A percentile compares a stretch with the other conserved stretches of the same genome.
Conservation (phyloP, 2,113 vertebrate species). For the Monopterus albus region DNA sequence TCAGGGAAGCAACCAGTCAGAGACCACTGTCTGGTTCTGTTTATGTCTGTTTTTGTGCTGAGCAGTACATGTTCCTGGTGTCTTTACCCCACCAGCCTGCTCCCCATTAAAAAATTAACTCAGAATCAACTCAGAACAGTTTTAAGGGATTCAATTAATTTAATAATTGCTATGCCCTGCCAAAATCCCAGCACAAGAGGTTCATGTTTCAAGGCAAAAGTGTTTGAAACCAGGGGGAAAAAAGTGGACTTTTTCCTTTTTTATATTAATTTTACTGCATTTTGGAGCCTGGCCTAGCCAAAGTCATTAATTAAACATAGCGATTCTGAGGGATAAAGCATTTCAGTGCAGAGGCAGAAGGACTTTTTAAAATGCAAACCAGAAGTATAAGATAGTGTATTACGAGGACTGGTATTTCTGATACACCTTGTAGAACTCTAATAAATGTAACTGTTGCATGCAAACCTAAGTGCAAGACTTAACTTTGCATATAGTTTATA, state of each 20-base stretch:
- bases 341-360: slow-evolving; percentile 6
- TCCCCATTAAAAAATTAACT: slow-evolving; percentile 71
- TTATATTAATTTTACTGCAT: slow-evolving; percentile 61
- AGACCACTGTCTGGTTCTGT: slow-evolving; percentile 63
- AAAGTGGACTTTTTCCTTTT: slow-evolving; percentile 47
- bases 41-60: slow-evolving; percentile 64
- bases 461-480: background rate
- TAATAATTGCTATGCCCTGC: slow-evolving; percentile 72
- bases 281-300: slow-evolving; percentile 39
- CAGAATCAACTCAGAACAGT: slow-evolving; percentile 78
- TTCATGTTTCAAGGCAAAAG: slow-evolving; percentile 73
- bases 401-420: slow-evolving; percentile 34
- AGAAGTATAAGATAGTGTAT: slow-evolving; percentile 18
- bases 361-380: slow-evolving; percentile 9
- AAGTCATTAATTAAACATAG: slow-evolving; percentile 68
- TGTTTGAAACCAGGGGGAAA: slow-evolving; percentile 56
- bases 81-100: slow-evolving; percentile 58
- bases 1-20: slow-evolving; percentile 37
- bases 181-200: slow-evolving; percentile 64
- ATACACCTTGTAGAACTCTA: background rate
- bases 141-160: slow-evolving; percentile 80
- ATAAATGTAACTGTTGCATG: slow-evolving; percentile 4
- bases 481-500: background rate
- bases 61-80: slow-evolving; percentile 50
- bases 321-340: slow-evolving; percentile 16